phyloP scores from a whole-genome alignment of 2,113 vertebrate species.

The Bos taurus region ARS-UCD2.0 NC_037354.1:11503001-11503500 shows the following conservation, averaged over 20 bases:
- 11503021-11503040: background rate
- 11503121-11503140: background rate
- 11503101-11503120: background rate
- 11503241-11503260: background rate
- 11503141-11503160: background rate
- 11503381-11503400: background rate
- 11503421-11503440: background rate
- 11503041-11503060: background rate
- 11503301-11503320: background rate
- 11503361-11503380: background rate
- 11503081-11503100: background rate
- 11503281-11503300: background rate
- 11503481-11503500: background rate
- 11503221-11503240: too few species aligned
- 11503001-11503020: background rate
- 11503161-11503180: background rate
- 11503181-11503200: fast-evolving
- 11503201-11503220: background rate
- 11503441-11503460: background rate
- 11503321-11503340: background rate
- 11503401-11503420: background rate
- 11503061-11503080: background rate
- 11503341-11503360: too few species aligned
- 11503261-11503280: background rate
- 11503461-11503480: background rate